These are phyloP conservation scores for Sebastes schlegelii DNA, from an alignment of 2,113 vertebrate genomes.

Conservation along the genomic window DNA sequence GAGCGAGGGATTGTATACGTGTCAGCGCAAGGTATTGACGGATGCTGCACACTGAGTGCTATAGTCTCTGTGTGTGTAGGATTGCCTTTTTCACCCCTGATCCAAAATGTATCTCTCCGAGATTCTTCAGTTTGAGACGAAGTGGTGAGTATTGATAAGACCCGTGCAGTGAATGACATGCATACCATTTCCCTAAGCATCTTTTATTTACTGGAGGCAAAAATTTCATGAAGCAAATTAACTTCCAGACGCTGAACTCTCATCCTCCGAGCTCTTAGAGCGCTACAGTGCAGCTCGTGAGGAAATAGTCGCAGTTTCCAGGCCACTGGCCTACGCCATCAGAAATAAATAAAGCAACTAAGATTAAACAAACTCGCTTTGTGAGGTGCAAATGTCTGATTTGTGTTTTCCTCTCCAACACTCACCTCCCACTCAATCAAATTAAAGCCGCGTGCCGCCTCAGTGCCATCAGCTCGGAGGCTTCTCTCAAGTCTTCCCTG, in stretches of 20 bases:
- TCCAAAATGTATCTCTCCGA: constrained; percentile 33
- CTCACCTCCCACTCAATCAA: constrained; percentile 43
- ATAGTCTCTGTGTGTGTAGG: constrained; percentile 15
- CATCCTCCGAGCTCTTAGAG: not conserved
- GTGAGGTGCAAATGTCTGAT: constrained; percentile 43
- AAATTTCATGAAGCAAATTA: constrained; percentile 19
- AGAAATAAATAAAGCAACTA: constrained; percentile 4
- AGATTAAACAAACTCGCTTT: constrained; percentile 37
- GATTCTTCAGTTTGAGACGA: constrained; percentile 17
- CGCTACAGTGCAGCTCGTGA: not conserved
- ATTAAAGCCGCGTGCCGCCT: constrained; percentile 47
- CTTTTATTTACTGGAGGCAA: constrained; percentile 18
- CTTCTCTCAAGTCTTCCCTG: constrained; percentile 20
- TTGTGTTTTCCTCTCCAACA: constrained; percentile 35
- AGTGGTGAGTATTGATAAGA: not conserved
- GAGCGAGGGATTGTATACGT: constrained; percentile 38
- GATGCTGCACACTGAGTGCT: constrained; percentile 29
- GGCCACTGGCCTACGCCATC: constrained; percentile 16
- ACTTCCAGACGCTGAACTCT: constrained; percentile 15
- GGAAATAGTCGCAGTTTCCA: not conserved
- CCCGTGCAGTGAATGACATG: not conserved
- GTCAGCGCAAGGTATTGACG: constrained; percentile 54
- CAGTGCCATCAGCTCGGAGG: not conserved
- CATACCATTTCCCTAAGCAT: constrained; percentile 3
- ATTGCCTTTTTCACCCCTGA: constrained; percentile 37